Percentiles rank a stretch among this genome's conserved stretches.
Conservation (phyloP, 1,140 invertebrate species). For the Caenorhabditis briggsae region DNA sequence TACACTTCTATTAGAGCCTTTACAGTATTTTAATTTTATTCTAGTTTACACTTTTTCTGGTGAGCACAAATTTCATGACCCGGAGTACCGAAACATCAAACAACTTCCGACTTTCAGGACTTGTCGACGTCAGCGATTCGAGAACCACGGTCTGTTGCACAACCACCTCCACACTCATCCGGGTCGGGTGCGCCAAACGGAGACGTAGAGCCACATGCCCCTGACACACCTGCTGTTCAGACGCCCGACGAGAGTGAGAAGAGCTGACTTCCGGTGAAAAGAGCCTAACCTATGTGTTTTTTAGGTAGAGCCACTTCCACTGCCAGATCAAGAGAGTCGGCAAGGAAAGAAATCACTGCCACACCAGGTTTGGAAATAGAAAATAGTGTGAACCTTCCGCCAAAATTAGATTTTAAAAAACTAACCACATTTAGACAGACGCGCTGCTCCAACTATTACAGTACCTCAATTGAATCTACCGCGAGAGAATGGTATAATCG, state of each 20-base stretch:
- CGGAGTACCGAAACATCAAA: not conserved
- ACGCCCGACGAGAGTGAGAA: constrained; percentile 42
- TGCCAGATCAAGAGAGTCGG: constrained; percentile 18
- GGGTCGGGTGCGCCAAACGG: not conserved
- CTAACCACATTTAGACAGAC: constrained; percentile 5
- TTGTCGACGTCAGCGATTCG: constrained; percentile 46
- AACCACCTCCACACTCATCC: constrained; percentile 39
- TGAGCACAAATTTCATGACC: no score
- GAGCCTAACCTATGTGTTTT: not conserved
- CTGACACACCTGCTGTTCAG: not conserved
- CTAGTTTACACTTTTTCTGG: no score
- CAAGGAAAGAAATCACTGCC: not conserved
- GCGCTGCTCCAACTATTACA: not conserved
- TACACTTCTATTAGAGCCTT: no score
- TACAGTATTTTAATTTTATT: no score
- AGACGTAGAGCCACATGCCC: not conserved
- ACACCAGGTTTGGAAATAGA: not conserved
- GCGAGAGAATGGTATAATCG: constrained; percentile 15
- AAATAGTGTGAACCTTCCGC: not conserved
- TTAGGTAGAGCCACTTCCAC: constrained; percentile 32
- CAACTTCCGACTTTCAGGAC: not conserved
- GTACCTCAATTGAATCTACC: constrained; percentile 36
- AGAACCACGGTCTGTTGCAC: constrained; percentile 49
- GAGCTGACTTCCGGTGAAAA: not conserved
- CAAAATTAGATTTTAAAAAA: not conserved